Evolutionary conservation across 2,888 invertebrate species (phyloP).

Genomic region (Zygaena filipendulae): DNA sequence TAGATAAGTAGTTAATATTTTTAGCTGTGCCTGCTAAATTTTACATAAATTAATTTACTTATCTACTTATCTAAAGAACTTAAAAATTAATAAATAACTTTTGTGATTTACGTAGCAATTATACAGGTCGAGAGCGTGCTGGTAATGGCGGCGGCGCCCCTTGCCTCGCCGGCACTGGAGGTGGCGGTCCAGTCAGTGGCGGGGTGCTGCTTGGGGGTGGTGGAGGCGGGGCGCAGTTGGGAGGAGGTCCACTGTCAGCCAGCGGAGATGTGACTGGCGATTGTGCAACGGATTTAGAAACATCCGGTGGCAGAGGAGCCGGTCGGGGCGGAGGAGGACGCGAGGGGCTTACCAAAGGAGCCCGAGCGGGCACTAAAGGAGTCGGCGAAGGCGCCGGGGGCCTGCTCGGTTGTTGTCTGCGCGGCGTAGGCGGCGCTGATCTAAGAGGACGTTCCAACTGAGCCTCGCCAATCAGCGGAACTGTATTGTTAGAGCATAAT

Average conservation of each 20-base stretch:
- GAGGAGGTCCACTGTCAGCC: slow-evolving; percentile 70
- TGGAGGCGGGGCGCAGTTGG: slow-evolving; percentile 72
- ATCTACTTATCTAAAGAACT: too few relatives aligned
- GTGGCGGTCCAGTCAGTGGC: slow-evolving; percentile 44
- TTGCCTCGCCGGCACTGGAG: slow-evolving; percentile 66
- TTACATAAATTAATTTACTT: too few relatives aligned
- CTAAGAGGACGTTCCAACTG: slow-evolving; percentile 43
- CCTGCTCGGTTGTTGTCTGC: slow-evolving; percentile 67
- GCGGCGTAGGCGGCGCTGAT: slow-evolving; percentile 56
- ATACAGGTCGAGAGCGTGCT: slow-evolving; percentile 65
- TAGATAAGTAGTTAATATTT: too few relatives aligned
- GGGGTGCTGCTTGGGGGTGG: slow-evolving; percentile 39
- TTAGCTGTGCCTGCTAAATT: too few relatives aligned
- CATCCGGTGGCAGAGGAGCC: slow-evolving; percentile 61
- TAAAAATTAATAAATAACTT: too few relatives aligned
- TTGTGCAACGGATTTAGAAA: slow-evolving; percentile 30
- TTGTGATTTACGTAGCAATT: too few relatives aligned
- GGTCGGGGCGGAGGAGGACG: slow-evolving; percentile 72
- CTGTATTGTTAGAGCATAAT: slow-evolving; percentile 86
- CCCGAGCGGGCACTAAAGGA: slow-evolving; percentile 49
- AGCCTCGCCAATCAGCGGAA: slow-evolving; percentile 73
- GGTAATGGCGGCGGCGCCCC: slow-evolving; percentile 75
- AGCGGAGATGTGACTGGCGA: slow-evolving; percentile 58
- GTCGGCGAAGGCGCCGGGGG: slow-evolving; percentile 72
- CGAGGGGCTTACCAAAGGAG: slow-evolving; percentile 58